Conservation (phyloP, 2,888 invertebrate species). For the Xestia sexstrigata region DNA sequence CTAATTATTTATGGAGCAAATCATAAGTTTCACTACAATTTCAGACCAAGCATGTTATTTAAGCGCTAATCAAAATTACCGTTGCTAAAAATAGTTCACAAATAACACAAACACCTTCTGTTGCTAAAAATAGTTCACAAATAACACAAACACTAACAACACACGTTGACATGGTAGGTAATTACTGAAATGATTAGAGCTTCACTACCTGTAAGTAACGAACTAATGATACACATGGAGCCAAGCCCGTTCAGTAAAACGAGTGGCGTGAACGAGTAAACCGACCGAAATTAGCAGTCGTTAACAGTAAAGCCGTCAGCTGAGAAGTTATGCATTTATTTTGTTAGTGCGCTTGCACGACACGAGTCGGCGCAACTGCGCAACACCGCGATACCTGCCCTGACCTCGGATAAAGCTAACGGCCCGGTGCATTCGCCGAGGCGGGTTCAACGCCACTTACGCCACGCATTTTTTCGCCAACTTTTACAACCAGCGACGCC, state of each 20-base stretch:
- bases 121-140: background rate
- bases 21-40: background rate
- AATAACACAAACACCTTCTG: background rate
- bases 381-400: constrained; percentile 74
- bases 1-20: background rate
- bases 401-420: constrained; percentile 88
- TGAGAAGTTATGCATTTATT: constrained; percentile 75
- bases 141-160: constrained; percentile 1
- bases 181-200: constrained; percentile 16
- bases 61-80: background rate
- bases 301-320: constrained; percentile 68
- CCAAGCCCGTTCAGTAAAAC: constrained; percentile 7
- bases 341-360: constrained; percentile 66
- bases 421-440: constrained; percentile 83
- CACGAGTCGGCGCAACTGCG: constrained; percentile 64
- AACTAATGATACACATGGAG: background rate
- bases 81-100: background rate
- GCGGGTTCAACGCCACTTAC: constrained; percentile 79
- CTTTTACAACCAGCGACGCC: constrained; percentile 77
- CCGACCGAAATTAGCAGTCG: constrained; percentile 51
- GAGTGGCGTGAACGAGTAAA: constrained; percentile 32
- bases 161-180: background rate
- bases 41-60: background rate
- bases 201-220: background rate
- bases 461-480: constrained; percentile 83